phyloP scores from a whole-genome alignment of 1,140 invertebrate genomes.

The Tetramorium simillimum region DNA sequence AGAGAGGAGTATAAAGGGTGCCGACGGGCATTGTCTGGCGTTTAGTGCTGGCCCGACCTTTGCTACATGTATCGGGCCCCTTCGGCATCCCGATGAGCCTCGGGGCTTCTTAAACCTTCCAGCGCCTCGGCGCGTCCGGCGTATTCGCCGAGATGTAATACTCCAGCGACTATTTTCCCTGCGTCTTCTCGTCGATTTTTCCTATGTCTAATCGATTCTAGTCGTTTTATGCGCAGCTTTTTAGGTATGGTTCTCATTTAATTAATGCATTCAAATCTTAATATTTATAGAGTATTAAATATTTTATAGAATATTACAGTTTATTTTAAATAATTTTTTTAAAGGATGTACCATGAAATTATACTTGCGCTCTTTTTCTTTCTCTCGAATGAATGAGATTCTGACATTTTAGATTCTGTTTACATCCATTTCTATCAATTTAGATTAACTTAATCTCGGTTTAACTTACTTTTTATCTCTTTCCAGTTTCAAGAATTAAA shows the following conservation, averaged over 20 bases:
- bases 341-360: no score
- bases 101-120: conserved; percentile 69
- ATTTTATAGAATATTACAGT: neutral
- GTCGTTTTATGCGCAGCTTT: conserved; percentile 28
- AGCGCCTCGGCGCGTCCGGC: conserved; percentile 46
- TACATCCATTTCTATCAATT: no score
- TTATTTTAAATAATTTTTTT: neutral
- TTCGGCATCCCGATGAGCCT: conserved; percentile 71
- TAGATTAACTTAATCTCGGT: no score
- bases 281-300: neutral
- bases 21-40: conserved; percentile 76
- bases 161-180: conserved; percentile 22
- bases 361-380: no score
- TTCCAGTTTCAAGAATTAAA: no score
- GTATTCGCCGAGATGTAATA: conserved; percentile 52
- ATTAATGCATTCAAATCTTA: neutral
- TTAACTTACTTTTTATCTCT: no score
- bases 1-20: conserved; percentile 73
- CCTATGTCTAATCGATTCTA: conserved; percentile 20
- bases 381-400: no score
- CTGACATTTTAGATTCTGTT: no score
- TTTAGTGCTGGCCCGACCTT: conserved; percentile 77
- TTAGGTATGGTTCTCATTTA: neutral
- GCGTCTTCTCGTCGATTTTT: neutral
- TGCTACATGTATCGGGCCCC: conserved; percentile 70